Evolutionary conservation across 2,888 invertebrate genomes (phyloP), one percentile per base, ranked within the genome.

Genomic region (Ganaspis brasiliensis): DNA sequence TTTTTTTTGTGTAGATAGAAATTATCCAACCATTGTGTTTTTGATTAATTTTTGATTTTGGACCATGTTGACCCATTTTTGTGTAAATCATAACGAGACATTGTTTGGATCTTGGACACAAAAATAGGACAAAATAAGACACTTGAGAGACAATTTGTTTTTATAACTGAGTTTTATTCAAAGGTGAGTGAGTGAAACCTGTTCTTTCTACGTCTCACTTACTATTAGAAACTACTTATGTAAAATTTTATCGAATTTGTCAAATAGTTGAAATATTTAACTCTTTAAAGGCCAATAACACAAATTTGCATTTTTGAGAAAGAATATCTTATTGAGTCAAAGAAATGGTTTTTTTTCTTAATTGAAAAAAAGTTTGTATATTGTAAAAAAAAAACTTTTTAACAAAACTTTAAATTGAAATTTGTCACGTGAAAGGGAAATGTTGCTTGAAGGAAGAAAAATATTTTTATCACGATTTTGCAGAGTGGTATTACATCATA

Each of bases 391-490:
- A 6, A 40, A 2, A n/a, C n/a, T n/a, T n/a, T n/a, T n/a, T n/a
- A 40, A 40, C 8, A 40, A 40, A 40, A 40, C 9, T n/a, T 49
- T 49, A 16, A n/a, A n/a, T 49, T 49, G 5, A 49, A 49, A 49
- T 49, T 49, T 1, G 49, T 3, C 49, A 49, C 3, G 9, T 40
- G 3, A 40, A 40, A 49, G 14, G 49, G 14, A 49, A 49, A 49
- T n/a, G n/a, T n/a, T 49, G 49, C n/a, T 49, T n/a, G 5, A n/a
- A n/a, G 16, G 14, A 14, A 49, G 49, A 49, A 49, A 49, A 49
- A 49, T 49, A 49, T 49, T 49, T 49, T n/a, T 49, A 49, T 49
- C 49, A 49, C 49, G 49, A 49, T 49, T 49, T 49, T 49, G n/a
- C 14, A n/a, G n/a, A 49, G 12, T 45, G 45, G 14, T 14, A 10